A percentile compares a stretch with the other conserved stretches of the same genome.
phyloP scores from a whole-genome alignment of 64 coral and sea anemone species.

The Anthopleura sola region DNA sequence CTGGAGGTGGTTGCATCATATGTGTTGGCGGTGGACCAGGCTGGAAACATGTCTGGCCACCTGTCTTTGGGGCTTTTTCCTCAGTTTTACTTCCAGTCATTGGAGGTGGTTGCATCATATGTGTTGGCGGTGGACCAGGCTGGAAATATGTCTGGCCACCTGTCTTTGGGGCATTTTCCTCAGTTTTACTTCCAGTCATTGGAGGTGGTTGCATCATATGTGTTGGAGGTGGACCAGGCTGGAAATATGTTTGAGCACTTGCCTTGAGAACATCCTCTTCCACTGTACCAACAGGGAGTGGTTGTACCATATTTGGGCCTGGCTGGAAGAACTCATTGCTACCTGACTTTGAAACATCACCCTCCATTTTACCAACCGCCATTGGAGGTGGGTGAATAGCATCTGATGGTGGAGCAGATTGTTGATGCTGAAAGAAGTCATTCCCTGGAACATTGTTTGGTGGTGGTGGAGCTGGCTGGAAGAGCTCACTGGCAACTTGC shows the following conservation, averaged over 20 bases:
- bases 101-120: not conserved
- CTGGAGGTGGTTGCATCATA: not conserved
- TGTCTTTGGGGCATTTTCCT: not conserved
- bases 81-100: not conserved
- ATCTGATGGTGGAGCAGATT: not conserved
- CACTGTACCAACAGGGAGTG: not conserved
- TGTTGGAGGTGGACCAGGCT: not conserved
- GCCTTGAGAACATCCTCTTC: not conserved
- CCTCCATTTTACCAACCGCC: not conserved
- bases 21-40: not conserved
- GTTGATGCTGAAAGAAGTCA: not conserved
- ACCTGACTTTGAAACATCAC: not conserved
- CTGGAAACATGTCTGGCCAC: not conserved
- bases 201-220: not conserved
- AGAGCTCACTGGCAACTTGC: not conserved
- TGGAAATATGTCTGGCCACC: not conserved
- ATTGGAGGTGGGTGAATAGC: not conserved
- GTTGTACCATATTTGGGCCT: not conserved
- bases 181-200: not conserved
- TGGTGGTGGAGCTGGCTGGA: not conserved
- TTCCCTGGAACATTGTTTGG: not conserved
- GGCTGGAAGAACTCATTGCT: not conserved
- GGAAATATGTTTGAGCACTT: not conserved
- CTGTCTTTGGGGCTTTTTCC: not conserved
- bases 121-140: not conserved